Conservation (phyloP, 2,113 vertebrate genomes). For the Solea solea region DNA sequence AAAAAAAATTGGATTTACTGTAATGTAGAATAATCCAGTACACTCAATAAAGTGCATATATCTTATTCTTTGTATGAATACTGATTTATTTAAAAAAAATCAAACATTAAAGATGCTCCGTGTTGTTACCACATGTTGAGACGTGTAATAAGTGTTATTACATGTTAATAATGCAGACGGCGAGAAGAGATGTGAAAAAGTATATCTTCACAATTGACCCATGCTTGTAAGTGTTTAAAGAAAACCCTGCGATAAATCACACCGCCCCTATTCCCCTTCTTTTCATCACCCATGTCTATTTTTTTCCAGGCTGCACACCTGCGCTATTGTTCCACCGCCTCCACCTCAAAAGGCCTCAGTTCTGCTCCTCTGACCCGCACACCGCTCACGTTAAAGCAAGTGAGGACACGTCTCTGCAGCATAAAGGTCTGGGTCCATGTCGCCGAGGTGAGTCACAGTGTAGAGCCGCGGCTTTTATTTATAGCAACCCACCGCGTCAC, state of each 20-base stretch:
- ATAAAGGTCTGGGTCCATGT: conserved; percentile 10
- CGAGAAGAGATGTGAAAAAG: too few species aligned
- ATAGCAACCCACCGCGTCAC: conserved; percentile 45
- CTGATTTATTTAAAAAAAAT: too few species aligned
- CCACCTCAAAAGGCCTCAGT: conserved; percentile 10
- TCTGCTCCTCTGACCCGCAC: conserved; percentile 28
- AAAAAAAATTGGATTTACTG: too few species aligned
- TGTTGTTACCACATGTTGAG: too few species aligned
- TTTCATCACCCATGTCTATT: conserved; percentile 2
- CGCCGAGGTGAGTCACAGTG: conserved; percentile 13
- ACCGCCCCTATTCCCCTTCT: conserved; percentile 16
- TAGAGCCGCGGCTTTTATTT: conserved; percentile 43
- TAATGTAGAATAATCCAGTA: too few species aligned
- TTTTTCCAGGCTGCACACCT: conserved; percentile 56
- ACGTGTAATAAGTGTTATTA: too few species aligned
- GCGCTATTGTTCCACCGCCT: conserved; percentile 39
- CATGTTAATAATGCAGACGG: too few species aligned
- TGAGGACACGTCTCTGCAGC: conserved; percentile 3
- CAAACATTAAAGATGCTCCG: too few species aligned
- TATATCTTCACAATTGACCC: too few species aligned
- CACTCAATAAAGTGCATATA: too few species aligned
- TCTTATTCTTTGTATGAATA: too few species aligned
- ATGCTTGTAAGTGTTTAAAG: too few species aligned
- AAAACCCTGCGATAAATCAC: conserved; percentile 40
- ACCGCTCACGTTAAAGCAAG: conserved; percentile 22